Evolutionary conservation across 2,888 invertebrate species (phyloP), one percentile per base, ranked within the genome.

Genomic region (Tuta absoluta): DNA sequence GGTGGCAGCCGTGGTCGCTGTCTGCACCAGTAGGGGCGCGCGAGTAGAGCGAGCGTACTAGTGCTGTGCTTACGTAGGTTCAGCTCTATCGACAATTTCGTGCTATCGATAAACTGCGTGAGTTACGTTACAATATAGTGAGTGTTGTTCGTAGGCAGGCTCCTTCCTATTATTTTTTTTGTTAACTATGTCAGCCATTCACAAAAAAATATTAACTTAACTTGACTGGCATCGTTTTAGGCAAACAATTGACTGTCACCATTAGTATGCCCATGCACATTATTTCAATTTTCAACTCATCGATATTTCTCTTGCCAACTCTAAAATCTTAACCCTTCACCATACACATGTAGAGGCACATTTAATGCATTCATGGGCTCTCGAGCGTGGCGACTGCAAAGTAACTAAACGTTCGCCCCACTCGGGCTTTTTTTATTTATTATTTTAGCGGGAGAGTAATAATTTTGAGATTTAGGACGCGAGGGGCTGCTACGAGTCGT

Each of bases 331-430:
- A 84, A 86, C 89, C 89, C 89, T 87, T 82, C 79, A 74, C 71
- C 72, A 67, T 71, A 72, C 80, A 74, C 75, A 76, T 75, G 78
- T 74, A 75, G 77, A 76, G 73, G 77, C 79, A 78, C 78, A 84
- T 82, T 77, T 86, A 89, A 88, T 84, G 83, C 88, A 91, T 91
- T 91, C 90, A 91, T 91, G 84, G 78, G 76, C 89, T 86, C 88
- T 91, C 89, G 72, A 89, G 85, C 91, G 87, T 87, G 82, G 78
- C 86, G 84, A 85, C 87, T 75, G 79, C 87, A 82, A 84, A 88
- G 89, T 91, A 90, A 90, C 89, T 87, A 86, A 85, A 84, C 77
- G 69, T 69, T 67, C 66, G 66, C 73, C 76, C 81, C 75, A 71
- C 78, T 78, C 81, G 69, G 67, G 67, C 65, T 45, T 23, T 72